Percentiles rank a stretch among this genome's conserved stretches.
phyloP scores from a whole-genome alignment of 2,888 invertebrate genomes.

The Acanthoscelides obtectus region DNA sequence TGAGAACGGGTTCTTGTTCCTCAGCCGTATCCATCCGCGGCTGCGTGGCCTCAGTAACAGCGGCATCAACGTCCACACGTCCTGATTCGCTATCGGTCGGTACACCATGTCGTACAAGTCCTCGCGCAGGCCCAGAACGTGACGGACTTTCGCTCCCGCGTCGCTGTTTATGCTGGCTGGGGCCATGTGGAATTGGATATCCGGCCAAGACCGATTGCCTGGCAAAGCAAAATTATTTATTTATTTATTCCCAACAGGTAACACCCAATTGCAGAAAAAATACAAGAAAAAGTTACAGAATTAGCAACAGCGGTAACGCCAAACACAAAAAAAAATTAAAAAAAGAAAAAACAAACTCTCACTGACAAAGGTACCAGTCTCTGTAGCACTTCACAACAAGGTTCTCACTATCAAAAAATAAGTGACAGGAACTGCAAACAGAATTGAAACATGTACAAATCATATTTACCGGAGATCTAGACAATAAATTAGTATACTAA shows the following conservation, averaged over 20 bases:
- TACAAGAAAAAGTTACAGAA: neutral
- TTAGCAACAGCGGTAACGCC: too few species aligned
- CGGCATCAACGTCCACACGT: slow-evolving; percentile 83
- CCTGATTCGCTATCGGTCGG: slow-evolving; percentile 71
- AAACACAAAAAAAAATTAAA: too few species aligned
- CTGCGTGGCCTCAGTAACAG: slow-evolving; percentile 75
- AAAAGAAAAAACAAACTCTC: too few species aligned
- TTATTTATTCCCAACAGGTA: too few species aligned
- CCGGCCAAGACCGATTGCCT: slow-evolving; percentile 79
- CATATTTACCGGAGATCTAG: too few species aligned
- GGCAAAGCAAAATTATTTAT: slow-evolving; percentile 3
- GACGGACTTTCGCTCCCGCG: slow-evolving; percentile 62
- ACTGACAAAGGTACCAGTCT: too few species aligned
- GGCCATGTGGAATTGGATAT: slow-evolving; percentile 90
- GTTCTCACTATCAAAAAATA: too few species aligned
- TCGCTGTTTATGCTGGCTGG: slow-evolving; percentile 84
- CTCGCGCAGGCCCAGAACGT: slow-evolving; percentile 77
- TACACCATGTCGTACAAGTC: slow-evolving; percentile 75
- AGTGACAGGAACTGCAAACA: too few species aligned
- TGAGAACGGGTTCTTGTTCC: slow-evolving; percentile 78
- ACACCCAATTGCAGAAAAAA: too few species aligned
- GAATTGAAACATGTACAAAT: too few species aligned
- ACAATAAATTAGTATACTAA: too few species aligned
- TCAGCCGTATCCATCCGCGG: slow-evolving; percentile 70
- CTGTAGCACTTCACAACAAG: too few species aligned